Evolutionary conservation across 2,888 invertebrate genomes (phyloP).

Genomic region (Epistrophella euchroma): DNA sequence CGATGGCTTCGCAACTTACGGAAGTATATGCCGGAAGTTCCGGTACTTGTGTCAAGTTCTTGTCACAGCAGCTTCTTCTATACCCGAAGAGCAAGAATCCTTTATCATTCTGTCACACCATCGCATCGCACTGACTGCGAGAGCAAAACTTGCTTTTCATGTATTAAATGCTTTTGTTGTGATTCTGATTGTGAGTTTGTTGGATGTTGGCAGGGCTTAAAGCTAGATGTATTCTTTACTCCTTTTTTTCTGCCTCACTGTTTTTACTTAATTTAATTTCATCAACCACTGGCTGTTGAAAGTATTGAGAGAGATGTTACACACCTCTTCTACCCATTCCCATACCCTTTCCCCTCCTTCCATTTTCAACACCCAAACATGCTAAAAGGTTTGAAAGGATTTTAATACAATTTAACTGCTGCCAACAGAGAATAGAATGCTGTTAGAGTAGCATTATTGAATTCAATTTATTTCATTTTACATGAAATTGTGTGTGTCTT

Average conservation of each 20-base stretch:
- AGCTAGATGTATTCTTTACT: not conserved
- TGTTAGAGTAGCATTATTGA: constrained; percentile 35
- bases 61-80: constrained; percentile 78
- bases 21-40: constrained; percentile 81
- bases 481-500: constrained; percentile 9
- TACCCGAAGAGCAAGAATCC: constrained; percentile 41
- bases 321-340: not conserved
- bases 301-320: constrained; percentile 45
- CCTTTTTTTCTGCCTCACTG: constrained; percentile 16
- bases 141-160: constrained; percentile 47
- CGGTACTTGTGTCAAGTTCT: constrained; percentile 83
- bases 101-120: constrained; percentile 71
- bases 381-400: constrained; percentile 67
- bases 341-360: too few species aligned
- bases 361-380: not conserved
- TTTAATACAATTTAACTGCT: constrained; percentile 63
- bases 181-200: constrained; percentile 11
- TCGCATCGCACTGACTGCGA: constrained; percentile 23
- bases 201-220: not conserved
- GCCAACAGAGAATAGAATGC: constrained; percentile 42
- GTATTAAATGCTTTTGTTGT: constrained; percentile 27
- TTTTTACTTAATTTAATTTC: constrained; percentile 68
- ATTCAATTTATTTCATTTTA: constrained; percentile 46
- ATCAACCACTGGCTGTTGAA: constrained; percentile 45
- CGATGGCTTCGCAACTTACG: constrained; percentile 76